phyloP scores from a whole-genome alignment of 2,113 vertebrate species.

The Hippocampus abdominalis region DNA sequence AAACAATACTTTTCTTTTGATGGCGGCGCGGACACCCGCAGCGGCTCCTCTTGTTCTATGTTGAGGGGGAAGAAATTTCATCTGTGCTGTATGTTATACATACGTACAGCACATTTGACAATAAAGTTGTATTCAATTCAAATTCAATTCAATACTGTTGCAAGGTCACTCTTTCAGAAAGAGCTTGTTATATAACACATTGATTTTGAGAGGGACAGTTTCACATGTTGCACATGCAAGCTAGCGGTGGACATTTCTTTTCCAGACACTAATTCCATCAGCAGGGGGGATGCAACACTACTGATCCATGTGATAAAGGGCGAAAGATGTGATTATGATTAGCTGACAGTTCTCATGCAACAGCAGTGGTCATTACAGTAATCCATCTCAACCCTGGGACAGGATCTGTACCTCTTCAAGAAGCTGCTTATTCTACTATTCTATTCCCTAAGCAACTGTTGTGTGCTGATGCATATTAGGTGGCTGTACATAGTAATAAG shows the following conservation, averaged over 20 bases:
- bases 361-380: constrained; percentile 41
- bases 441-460: not conserved
- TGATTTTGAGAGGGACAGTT: not conserved
- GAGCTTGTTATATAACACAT: not conserved
- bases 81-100: too few species aligned
- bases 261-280: constrained; percentile 30
- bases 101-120: too few species aligned
- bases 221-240: constrained; percentile 14
- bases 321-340: constrained; percentile 52
- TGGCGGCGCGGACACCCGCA: too few species aligned
- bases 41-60: too few species aligned
- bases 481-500: not conserved
- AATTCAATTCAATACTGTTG: not conserved
- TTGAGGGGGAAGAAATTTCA: too few species aligned
- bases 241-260: constrained; percentile 26
- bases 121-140: too few species aligned
- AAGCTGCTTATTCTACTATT: constrained; percentile 17
- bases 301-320: constrained; percentile 19
- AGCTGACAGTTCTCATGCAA: constrained; percentile 57
- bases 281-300: constrained; percentile 11
- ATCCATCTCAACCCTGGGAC: constrained; percentile 45
- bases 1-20: too few species aligned
- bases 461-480: not conserved
- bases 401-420: constrained; percentile 23
- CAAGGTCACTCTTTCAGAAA: not conserved